Evolutionary conservation across 2,888 invertebrate genomes (phyloP).

Genomic region (Flexamia atlantica): DNA sequence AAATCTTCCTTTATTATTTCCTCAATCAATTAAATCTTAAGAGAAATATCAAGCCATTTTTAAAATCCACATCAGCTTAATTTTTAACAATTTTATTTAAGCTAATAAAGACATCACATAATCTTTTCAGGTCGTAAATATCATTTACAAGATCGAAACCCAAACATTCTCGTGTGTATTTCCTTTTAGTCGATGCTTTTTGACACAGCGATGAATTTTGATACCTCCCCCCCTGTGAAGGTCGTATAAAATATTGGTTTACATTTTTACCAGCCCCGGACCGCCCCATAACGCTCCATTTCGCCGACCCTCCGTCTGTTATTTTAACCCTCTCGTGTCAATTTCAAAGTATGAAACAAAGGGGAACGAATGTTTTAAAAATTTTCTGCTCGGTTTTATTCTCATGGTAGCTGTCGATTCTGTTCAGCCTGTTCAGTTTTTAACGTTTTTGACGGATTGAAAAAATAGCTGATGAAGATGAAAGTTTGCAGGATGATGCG

Average conservation of each 20-base stretch:
- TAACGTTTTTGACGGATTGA: no score
- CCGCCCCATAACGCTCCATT: constrained; percentile 22
- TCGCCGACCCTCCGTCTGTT: constrained; percentile 26
- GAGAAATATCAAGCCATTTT: no score
- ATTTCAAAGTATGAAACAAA: constrained; percentile 1
- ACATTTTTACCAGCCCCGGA: constrained; percentile 40
- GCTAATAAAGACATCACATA: no score
- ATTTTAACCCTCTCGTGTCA: constrained; percentile 14
- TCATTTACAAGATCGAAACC: no score
- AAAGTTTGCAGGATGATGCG: no score
- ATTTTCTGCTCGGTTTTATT: neutral
- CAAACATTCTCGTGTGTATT: constrained; percentile 1
- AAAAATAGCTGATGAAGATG: no score
- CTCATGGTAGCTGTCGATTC: neutral
- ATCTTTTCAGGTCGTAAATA: no score
- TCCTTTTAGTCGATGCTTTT: neutral
- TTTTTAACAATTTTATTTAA: no score
- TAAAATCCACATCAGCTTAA: no score
- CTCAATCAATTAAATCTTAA: no score
- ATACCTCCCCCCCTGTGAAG: neutral
- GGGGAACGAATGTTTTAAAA: neutral
- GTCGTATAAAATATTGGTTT: constrained; percentile 44
- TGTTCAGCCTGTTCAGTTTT: neutral
- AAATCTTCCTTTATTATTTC: no score
- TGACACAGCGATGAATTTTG: constrained; percentile 32